These are phyloP conservation scores for Nothoprocta pentlandii DNA, from an alignment of 2,113 vertebrate genomes.

Conservation along the genomic window DNA sequence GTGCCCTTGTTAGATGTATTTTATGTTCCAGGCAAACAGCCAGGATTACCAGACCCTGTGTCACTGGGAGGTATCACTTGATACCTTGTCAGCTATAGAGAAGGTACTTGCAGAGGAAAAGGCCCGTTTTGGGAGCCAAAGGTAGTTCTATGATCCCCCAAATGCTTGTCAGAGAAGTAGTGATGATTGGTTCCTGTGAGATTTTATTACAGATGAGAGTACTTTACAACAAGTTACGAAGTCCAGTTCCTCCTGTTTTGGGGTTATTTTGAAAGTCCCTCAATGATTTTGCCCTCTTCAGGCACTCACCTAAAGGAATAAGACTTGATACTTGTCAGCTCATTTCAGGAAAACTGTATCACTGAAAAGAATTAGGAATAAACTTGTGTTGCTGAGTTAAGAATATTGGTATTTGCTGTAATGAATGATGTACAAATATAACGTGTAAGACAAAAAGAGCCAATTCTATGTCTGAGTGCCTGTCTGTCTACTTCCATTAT, in stretches of 20 bases:
- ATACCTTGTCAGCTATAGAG: not conserved
- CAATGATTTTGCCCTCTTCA: not conserved
- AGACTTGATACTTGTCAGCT: not conserved
- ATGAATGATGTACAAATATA: not conserved
- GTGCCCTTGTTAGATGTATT: not conserved
- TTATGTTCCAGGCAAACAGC: not conserved
- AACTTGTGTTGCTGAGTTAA: not conserved
- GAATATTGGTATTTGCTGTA: not conserved
- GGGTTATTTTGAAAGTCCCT: not conserved
- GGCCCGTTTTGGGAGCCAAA: not conserved
- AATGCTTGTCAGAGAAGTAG: not conserved
- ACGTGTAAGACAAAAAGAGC: not conserved
- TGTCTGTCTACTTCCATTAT: not conserved
- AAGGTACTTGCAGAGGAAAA: not conserved
- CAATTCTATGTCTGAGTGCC: not conserved
- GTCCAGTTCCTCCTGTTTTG: not conserved
- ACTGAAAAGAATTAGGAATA: not conserved
- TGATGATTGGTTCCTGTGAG: not conserved
- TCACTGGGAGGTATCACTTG: not conserved
- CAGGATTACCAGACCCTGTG: not conserved
- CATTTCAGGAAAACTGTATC: not conserved
- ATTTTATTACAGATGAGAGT: not conserved
- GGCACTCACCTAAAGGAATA: not conserved
- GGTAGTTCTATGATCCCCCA: not conserved
- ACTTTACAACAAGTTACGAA: not conserved